These are phyloP conservation scores for Ophthalmolycus amberensis DNA, from an alignment of 2,113 vertebrate species.

Conservation along the genomic window DNA sequence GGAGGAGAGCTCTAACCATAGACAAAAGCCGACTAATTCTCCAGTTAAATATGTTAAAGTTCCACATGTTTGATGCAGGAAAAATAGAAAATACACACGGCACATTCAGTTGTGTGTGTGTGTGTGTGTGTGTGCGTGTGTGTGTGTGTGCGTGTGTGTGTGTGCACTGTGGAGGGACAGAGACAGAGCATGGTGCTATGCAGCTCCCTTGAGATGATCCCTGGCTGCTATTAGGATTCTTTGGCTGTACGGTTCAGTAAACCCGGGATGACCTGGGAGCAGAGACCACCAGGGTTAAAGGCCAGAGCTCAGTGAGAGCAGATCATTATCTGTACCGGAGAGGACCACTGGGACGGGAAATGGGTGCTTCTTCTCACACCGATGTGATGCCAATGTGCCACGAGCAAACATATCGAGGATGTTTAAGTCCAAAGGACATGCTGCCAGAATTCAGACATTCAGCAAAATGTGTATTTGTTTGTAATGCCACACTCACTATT, in stretches of 20 bases:
- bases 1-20: constrained; percentile 22
- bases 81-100: background rate
- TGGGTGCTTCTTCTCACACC: background rate
- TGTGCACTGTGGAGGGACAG: background rate
- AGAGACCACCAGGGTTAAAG: constrained; percentile 58
- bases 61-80: constrained; percentile 22
- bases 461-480: background rate
- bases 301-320: constrained; percentile 42
- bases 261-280: constrained; percentile 50
- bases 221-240: constrained; percentile 59
- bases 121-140: constrained; percentile 18
- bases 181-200: background rate
- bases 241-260: constrained; percentile 41
- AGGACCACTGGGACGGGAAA: constrained; percentile 22
- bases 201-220: constrained; percentile 27
- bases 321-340: constrained; percentile 67
- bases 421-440: background rate
- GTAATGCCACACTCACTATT: too few relatives aligned
- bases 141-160: constrained; percentile 14
- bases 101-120: background rate
- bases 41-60: background rate
- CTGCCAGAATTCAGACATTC: background rate
- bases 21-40: constrained; percentile 8
- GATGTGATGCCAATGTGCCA: background rate
- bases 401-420: background rate